Evolutionary conservation across 2,113 vertebrate species (phyloP), one percentile per base, ranked within the genome.

Genomic region (Platichthys flesus): DNA sequence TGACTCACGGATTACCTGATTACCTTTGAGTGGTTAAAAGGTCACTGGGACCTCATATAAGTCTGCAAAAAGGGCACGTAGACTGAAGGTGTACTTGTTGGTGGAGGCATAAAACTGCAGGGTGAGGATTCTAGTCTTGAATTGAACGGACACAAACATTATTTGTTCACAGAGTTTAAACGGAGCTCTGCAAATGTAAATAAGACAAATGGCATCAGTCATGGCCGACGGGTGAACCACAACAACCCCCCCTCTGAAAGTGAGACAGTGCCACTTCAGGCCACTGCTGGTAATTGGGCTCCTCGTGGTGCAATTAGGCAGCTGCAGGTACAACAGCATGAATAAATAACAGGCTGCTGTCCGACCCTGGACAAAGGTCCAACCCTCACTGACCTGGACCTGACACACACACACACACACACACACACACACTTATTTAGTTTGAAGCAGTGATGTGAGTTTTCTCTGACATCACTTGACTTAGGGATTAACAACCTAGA

Each of bases 261-360:
- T 81, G 85, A 88, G 78, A 58, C 74, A 20, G 59, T n/a, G 71
- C 9, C 23, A 45, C 71, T 47, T 16, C 3, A 24, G 59, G 61
- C 60, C 23, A 14, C 66, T 5, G 55, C 42, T 42, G 54, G 52
- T 87, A 84, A 84, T 75, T 86, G 69, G 79, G 76, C 82, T 87
- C 88, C 84, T 86, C 67, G n/a, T 74, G 81, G 62, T 84, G 79
- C 89, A 92, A 88, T 90, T 84, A 90, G 70, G 76, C 7, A 3
- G 67, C 68, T 47, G 57, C 60, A 31, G 81, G 89, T 82, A 74
- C 78, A 67, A 78, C 8, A 28, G 60, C 71, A 89, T 93, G 62
- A 92, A 92, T 92, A 86, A 93, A 73, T 88, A 66, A 92, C 84
- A 62, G 13, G 18, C 55, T 21, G 15, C 76, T 79, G 68, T 74